A percentile compares a stretch with the other conserved stretches of the same genome.
Evolutionary conservation across 2,113 vertebrate genomes (phyloP).

Genomic region (Callospermophilus lateralis): DNA sequence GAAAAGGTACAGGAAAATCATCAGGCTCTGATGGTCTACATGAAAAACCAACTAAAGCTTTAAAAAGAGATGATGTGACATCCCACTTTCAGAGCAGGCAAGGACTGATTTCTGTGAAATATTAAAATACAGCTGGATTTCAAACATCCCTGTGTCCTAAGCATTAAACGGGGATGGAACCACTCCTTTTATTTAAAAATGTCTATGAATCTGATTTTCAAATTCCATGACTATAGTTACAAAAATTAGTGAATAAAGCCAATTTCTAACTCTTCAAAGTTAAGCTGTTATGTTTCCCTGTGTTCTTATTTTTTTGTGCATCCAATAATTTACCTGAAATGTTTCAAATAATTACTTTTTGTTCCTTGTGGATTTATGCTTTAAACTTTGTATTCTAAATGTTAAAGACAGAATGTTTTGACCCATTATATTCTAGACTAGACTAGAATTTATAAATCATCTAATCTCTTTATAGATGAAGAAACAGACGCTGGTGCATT

Average conservation of each 20-base stretch:
- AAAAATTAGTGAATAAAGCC: constrained; percentile 3
- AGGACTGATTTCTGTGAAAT: not conserved
- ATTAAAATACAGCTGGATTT: not conserved
- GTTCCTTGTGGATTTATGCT: constrained; percentile 17
- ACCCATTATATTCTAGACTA: not conserved
- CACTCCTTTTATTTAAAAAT: not conserved
- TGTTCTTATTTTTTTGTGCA: not conserved
- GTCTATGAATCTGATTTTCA: not conserved
- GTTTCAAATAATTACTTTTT: constrained; percentile 49
- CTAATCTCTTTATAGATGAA: constrained; percentile 31
- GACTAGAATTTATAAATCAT: not conserved
- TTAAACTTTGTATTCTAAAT: not conserved
- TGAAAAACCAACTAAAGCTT: not conserved
- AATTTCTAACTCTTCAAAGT: not conserved
- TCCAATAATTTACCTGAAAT: not conserved
- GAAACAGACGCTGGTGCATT: not conserved
- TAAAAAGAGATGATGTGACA: not conserved
- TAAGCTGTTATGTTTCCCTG: not conserved
- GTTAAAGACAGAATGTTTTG: not conserved
- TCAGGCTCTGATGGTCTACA: not conserved
- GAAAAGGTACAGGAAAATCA: not conserved
- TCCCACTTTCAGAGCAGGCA: not conserved
- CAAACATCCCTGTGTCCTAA: not conserved
- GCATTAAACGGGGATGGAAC: not conserved
- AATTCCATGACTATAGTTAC: not conserved